Percentiles rank a stretch among this genome's conserved stretches.
Evolutionary conservation across 2,113 vertebrate species (phyloP).

Genomic region (Jacana jacana): DNA sequence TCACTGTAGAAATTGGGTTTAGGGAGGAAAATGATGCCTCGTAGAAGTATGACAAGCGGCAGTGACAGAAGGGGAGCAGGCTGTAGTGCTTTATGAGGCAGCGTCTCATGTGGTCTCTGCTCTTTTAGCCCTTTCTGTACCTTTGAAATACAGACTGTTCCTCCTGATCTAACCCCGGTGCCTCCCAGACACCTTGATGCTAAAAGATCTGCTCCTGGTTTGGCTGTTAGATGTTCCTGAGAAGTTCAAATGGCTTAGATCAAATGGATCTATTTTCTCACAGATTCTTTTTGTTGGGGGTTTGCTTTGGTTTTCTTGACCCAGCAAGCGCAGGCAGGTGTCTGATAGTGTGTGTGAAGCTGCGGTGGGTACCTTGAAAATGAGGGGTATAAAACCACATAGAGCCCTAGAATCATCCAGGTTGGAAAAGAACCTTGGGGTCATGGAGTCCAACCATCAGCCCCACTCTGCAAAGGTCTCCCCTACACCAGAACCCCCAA

Average conservation of each 20-base stretch:
- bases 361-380: background rate
- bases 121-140: background rate
- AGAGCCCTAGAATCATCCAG: too few relatives aligned
- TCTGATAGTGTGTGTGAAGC: too few relatives aligned
- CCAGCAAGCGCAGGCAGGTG: background rate
- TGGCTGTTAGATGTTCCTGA: background rate
- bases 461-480: too few relatives aligned
- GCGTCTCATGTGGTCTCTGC: background rate
- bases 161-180: background rate
- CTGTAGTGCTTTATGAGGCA: background rate
- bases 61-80: background rate
- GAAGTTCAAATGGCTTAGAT: background rate
- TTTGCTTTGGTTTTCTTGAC: background rate
- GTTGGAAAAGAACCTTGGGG: too few relatives aligned
- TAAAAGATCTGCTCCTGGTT: background rate
- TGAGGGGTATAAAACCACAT: rapidly evolving
- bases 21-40: background rate
- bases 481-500: too few relatives aligned
- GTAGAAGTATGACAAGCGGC: background rate
- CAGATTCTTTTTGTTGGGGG: background rate
- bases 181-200: background rate
- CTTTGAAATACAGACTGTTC: background rate
- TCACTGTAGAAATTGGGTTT: background rate
- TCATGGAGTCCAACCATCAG: too few relatives aligned
- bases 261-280: background rate